These are phyloP conservation scores for Trissonchulus sp. DNA, from an alignment of 2,888 invertebrate genomes.

Conservation along the genomic window DNA sequence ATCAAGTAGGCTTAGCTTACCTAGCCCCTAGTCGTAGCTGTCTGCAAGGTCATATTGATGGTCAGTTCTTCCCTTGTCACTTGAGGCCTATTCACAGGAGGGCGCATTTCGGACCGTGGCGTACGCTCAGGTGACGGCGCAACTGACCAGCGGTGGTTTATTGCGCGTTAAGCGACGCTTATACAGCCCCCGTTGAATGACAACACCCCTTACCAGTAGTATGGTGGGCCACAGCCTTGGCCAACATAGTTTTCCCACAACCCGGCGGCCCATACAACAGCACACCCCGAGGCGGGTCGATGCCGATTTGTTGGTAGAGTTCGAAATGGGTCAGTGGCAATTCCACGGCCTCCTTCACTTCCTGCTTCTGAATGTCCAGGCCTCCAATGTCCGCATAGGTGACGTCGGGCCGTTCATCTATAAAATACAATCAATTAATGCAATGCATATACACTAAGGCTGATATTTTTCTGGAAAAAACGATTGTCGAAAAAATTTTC, in stretches of 20 bases:
- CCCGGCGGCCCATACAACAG: slow-evolving; percentile 99
- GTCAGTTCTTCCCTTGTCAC: too few species aligned
- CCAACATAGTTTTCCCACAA: slow-evolving; percentile 98
- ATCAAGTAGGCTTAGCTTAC: too few species aligned
- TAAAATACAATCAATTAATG: slow-evolving; percentile 28
- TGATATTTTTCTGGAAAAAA: slow-evolving; percentile 27
- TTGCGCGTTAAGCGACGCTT: too few species aligned
- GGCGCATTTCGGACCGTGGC: too few species aligned
- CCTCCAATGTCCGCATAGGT: slow-evolving; percentile 96
- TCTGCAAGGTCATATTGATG: too few species aligned
- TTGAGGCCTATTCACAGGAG: too few species aligned
- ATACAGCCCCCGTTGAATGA: too few species aligned
- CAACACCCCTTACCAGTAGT: slow-evolving; percentile 77
- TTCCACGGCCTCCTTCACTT: slow-evolving; percentile 96
- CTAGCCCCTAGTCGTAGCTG: too few species aligned
- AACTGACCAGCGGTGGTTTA: too few species aligned
- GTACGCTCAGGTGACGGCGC: too few species aligned
- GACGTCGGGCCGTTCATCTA: slow-evolving; percentile 95
- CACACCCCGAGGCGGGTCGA: slow-evolving; percentile 95
- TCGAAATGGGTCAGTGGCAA: slow-evolving; percentile 96
- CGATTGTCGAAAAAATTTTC: neutral
- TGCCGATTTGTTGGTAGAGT: slow-evolving; percentile 90
- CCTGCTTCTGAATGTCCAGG: slow-evolving; percentile 99
- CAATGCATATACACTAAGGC: too few species aligned
- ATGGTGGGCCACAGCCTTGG: slow-evolving; percentile 96